phyloP scores from a whole-genome alignment of 2,888 invertebrate species.

The Lithophane leautieri region DNA sequence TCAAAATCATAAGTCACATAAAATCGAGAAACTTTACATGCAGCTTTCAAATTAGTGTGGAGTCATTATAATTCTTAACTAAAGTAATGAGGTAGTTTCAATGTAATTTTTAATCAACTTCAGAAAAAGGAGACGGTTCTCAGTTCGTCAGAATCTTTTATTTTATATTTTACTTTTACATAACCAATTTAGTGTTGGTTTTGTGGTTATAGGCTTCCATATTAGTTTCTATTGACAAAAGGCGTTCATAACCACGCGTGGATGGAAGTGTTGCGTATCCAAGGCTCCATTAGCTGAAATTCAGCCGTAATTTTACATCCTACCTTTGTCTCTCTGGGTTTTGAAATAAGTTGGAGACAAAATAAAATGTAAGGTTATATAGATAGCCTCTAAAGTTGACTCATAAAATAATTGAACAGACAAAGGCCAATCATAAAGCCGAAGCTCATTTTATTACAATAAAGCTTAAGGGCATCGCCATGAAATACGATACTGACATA shows the following conservation, averaged over 20 bases:
- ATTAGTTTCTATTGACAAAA: conserved; percentile 8
- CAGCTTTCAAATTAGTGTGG: neutral
- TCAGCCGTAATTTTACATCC: conserved; percentile 47
- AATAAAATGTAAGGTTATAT: neutral
- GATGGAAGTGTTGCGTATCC: conserved; percentile 26
- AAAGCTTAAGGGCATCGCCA: conserved; percentile 37
- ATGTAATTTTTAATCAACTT: neutral
- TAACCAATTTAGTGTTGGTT: neutral
- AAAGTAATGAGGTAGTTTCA: neutral
- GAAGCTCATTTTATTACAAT: conserved; percentile 42
- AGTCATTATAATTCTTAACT: neutral
- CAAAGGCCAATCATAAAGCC: conserved; percentile 47
- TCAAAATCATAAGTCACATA: neutral
- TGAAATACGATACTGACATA: conserved; percentile 52
- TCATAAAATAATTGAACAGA: conserved; percentile 29
- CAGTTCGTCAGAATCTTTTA: no score
- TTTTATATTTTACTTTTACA: neutral
- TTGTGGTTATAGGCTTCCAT: neutral
- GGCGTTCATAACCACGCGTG: conserved; percentile 23
- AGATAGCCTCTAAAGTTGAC: conserved; percentile 5
- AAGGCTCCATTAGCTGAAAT: conserved; percentile 34
- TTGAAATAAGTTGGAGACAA: neutral
- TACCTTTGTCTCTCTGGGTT: neutral
- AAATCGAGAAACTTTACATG: neutral
- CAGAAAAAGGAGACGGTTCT: no score